Evolutionary conservation across 2,888 invertebrate species (phyloP).

Genomic region (Acrocyrtus sp.): DNA sequence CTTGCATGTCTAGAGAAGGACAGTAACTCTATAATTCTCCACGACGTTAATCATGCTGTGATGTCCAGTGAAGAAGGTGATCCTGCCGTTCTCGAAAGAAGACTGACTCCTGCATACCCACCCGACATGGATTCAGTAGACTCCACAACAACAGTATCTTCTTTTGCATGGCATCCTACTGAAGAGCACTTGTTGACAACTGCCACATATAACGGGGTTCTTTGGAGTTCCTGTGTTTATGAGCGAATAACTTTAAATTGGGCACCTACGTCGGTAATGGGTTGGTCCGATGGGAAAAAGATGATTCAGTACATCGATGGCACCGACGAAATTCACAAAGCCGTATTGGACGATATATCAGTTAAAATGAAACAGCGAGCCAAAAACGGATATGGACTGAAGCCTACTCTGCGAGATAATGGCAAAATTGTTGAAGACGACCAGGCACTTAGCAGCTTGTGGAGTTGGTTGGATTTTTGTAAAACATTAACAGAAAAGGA

Average conservation of each 20-base stretch:
- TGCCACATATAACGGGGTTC: constrained; percentile 63
- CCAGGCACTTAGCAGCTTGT: constrained; percentile 79
- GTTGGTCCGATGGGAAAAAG: constrained; percentile 80
- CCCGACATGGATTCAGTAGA: constrained; percentile 63
- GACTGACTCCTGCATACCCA: constrained; percentile 65
- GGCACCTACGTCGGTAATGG: constrained; percentile 78
- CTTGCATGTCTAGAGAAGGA: constrained; percentile 86
- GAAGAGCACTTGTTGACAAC: constrained; percentile 80
- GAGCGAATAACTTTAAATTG: constrained; percentile 86
- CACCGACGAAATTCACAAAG: constrained; percentile 69
- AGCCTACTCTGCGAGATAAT: constrained; percentile 76
- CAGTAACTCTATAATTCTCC: constrained; percentile 78
- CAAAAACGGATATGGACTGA: constrained; percentile 80
- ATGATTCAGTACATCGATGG: constrained; percentile 73
- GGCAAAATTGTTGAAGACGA: constrained; percentile 77
- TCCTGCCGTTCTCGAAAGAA: constrained; percentile 79
- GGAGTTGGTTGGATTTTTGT: constrained; percentile 84
- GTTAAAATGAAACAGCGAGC: constrained; percentile 79
- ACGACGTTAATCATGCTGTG: constrained; percentile 82
- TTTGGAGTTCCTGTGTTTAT: constrained; percentile 80
- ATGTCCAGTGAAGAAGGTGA: constrained; percentile 77
- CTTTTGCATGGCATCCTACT: constrained; percentile 89
- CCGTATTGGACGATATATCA: constrained; percentile 78
- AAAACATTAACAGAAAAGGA: constrained; percentile 74
- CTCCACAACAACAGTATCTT: constrained; percentile 69